phyloP scores from a whole-genome alignment of 2,888 invertebrate genomes.

The Exephanes ischioxanthus region DNA sequence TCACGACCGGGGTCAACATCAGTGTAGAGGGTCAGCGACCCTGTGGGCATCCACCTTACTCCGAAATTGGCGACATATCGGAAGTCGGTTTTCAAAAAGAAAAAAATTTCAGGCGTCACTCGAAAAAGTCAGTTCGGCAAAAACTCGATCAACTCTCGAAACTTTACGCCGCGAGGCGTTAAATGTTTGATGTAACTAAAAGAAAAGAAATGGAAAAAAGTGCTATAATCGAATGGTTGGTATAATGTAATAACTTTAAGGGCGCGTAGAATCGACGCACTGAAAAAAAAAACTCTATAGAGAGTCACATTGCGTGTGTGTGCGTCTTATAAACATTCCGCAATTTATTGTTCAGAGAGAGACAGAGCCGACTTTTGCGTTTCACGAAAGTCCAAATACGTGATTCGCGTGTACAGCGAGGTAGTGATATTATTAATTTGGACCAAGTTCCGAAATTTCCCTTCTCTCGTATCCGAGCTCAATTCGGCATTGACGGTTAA shows the following conservation, averaged over 20 bases:
- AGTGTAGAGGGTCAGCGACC: background rate
- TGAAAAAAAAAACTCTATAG: slow-evolving; percentile 22
- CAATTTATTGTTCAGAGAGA: slow-evolving; percentile 39
- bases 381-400: slow-evolving; percentile 37
- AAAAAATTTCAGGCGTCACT: slow-evolving; percentile 1
- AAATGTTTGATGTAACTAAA: slow-evolving; percentile 33
- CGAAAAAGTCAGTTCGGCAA: slow-evolving; percentile 28
- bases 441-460: slow-evolving; percentile 3
- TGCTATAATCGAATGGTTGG: slow-evolving; percentile 41
- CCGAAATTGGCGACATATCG: background rate
- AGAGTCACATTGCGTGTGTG: slow-evolving; percentile 29
- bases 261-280: slow-evolving; percentile 10
- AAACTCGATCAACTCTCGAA: slow-evolving; percentile 12
- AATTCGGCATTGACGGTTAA: slow-evolving; percentile 42
- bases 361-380: slow-evolving; percentile 13
- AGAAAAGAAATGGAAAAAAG: slow-evolving; percentile 24
- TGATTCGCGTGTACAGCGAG: slow-evolving; percentile 48
- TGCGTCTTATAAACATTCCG: slow-evolving; percentile 51
- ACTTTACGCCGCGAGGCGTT: slow-evolving; percentile 34
- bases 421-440: slow-evolving; percentile 41
- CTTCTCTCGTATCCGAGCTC: slow-evolving; percentile 15
- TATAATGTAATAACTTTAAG: slow-evolving; percentile 42
- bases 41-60: background rate
- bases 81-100: background rate
- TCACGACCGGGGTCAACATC: background rate